Evolutionary conservation across 2,113 vertebrate genomes (phyloP).

Genomic region (Thunnus maccoyii): DNA sequence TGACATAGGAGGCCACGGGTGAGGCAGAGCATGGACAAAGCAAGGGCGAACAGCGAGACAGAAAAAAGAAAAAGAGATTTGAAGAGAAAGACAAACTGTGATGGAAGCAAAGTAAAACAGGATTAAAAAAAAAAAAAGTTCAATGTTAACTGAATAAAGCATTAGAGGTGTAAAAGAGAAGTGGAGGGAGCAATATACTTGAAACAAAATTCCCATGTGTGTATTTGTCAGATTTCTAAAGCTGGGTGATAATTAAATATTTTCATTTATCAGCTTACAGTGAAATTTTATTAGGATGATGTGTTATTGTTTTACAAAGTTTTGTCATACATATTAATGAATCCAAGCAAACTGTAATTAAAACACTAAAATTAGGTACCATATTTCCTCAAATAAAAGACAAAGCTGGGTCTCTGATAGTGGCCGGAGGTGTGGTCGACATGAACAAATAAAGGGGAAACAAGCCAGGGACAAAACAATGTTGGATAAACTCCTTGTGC

Average conservation of each 20-base stretch:
- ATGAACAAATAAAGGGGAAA: too few relatives aligned
- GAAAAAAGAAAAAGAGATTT: slow-evolving; percentile 34
- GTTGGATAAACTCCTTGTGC: too few relatives aligned
- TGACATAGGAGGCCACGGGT: slow-evolving; percentile 32
- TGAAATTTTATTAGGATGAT: background rate
- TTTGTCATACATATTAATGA: background rate
- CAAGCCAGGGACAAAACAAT: too few relatives aligned
- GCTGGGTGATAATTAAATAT: background rate
- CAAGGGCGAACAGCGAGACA: slow-evolving; percentile 57
- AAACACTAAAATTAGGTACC: background rate
- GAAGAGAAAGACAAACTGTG: background rate
- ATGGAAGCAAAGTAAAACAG: too few relatives aligned
- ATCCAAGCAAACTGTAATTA: background rate
- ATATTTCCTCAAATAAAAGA: too few relatives aligned
- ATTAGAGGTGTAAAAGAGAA: background rate
- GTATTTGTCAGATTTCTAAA: background rate
- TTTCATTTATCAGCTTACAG: background rate
- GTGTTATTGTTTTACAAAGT: background rate
- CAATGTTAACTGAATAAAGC: background rate
- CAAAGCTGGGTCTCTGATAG: too few relatives aligned
- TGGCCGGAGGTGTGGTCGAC: too few relatives aligned
- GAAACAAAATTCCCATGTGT: background rate
- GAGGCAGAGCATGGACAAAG: slow-evolving; percentile 23
- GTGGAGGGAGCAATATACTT: background rate
- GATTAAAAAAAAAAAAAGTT: background rate